Percentiles rank a stretch among this genome's conserved stretches.
Conservation (phyloP, 2,797 vertebrate genomes). For the Anomalospiza imberbis region DNA sequence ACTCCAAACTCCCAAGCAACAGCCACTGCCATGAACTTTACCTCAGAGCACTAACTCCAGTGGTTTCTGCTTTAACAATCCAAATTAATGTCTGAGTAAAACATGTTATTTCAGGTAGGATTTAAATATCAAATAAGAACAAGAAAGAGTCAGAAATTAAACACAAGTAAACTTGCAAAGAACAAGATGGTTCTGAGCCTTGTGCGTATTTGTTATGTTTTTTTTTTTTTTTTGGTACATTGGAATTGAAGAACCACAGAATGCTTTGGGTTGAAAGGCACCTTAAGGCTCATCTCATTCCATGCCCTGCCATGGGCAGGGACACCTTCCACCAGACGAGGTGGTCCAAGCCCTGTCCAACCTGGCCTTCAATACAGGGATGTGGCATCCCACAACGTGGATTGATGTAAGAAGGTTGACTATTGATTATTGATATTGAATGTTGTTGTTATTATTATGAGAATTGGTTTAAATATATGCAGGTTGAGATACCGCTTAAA, state of each 20-base stretch:
- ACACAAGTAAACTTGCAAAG: background rate
- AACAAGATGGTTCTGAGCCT: background rate
- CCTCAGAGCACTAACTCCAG: background rate
- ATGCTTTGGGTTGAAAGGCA: background rate
- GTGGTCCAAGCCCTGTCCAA: background rate
- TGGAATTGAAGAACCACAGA: background rate
- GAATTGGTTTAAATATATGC: background rate
- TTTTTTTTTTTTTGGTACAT: background rate
- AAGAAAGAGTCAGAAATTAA: background rate
- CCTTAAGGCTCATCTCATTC: background rate
- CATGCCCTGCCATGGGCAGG: rapidly evolving
- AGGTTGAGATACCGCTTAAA: background rate
- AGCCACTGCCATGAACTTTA: background rate
- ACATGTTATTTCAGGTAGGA: background rate
- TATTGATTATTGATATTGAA: background rate
- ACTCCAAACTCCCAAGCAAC: background rate
- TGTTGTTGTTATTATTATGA: background rate
- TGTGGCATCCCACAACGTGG: background rate
- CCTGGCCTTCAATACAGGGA: background rate
- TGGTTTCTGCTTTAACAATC: background rate
- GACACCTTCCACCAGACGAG: background rate
- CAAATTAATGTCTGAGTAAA: background rate
- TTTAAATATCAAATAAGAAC: background rate
- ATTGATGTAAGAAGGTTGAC: background rate
- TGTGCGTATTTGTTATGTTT: rapidly evolving